Conservation (phyloP, 2,113 vertebrate genomes). For the Pachypanchax playfairii region DNA sequence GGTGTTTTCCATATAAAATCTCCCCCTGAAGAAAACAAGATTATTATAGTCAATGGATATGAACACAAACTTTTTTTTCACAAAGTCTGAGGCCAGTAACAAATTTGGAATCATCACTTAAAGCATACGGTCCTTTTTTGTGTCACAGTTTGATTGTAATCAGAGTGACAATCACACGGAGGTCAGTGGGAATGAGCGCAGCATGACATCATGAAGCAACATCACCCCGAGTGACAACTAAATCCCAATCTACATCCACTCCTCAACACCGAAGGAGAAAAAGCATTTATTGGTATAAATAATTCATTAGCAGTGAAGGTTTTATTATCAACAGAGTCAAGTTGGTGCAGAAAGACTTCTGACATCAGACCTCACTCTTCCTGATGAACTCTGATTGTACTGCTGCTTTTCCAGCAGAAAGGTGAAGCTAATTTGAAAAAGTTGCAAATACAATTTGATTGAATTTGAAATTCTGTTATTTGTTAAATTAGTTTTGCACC, state of each 20-base stretch:
- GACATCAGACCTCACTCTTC: conserved; percentile 46
- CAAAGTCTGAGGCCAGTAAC: conserved; percentile 19
- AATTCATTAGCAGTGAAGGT: conserved; percentile 51
- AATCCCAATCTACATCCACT: conserved; percentile 42
- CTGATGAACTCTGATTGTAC: conserved; percentile 31
- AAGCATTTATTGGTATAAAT: conserved; percentile 55
- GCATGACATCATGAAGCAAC: conserved; percentile 24
- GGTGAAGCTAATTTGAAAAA: conserved; percentile 17
- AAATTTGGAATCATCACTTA: conserved; percentile 27
- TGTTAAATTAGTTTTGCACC: too few relatives aligned
- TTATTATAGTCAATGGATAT: too few relatives aligned
- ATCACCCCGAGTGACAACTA: conserved; percentile 30
- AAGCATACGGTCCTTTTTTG: conserved; percentile 16
- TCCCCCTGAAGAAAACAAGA: too few relatives aligned
- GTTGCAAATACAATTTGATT: too few relatives aligned
- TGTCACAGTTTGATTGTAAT: conserved; percentile 48
- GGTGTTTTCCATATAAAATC: too few relatives aligned
- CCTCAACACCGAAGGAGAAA: conserved; percentile 51
- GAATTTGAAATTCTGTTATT: too few relatives aligned
- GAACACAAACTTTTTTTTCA: too few relatives aligned
- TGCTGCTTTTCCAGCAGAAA: conserved; percentile 15
- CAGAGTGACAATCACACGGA: conserved; percentile 43
- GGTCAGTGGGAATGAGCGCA: conserved; percentile 28
- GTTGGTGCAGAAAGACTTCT: conserved; percentile 8
- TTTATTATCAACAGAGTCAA: conserved; percentile 27